Percentiles rank a stretch among this genome's conserved stretches.
Conservation (phyloP, 2,113 vertebrate genomes). For the Grammomys surdaster region DNA sequence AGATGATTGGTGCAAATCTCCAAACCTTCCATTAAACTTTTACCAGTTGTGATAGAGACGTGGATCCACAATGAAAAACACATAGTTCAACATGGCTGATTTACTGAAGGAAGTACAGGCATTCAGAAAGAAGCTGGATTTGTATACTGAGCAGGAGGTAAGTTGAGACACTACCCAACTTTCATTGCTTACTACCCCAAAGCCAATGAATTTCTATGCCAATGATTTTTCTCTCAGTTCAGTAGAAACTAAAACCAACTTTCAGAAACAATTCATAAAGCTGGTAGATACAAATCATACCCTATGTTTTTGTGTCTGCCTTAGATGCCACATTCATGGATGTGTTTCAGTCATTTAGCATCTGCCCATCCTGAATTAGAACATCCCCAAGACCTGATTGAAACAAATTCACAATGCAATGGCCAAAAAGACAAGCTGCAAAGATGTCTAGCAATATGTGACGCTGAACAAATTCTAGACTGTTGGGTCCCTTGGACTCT, state of each 20-base stretch:
- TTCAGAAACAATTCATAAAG: conserved; percentile 38
- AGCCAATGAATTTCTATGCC: conserved; percentile 47
- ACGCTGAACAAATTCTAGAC: not conserved
- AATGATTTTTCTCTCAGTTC: conserved; percentile 19
- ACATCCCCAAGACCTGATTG: not conserved
- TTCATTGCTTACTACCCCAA: conserved; percentile 50
- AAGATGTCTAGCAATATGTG: not conserved
- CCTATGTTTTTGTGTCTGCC: conserved; percentile 17
- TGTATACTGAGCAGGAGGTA: conserved; percentile 50
- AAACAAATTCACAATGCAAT: not conserved
- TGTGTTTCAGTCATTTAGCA: conserved; percentile 36
- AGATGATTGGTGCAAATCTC: not conserved
- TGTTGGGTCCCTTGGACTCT: not conserved
- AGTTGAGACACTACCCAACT: not conserved
- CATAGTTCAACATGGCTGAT: not conserved
- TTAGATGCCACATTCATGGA: conserved; percentile 5
- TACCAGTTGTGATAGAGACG: not conserved
- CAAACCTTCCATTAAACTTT: not conserved
- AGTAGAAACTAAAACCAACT: conserved; percentile 40
- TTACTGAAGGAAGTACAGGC: not conserved
- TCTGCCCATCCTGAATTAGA: conserved; percentile 14
- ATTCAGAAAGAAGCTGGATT: conserved; percentile 29
- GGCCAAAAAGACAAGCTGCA: conserved; percentile 13
- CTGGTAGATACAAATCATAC: conserved; percentile 51
- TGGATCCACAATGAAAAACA: not conserved